Base-by-base conservation (phyloP, 1,140 invertebrate genomes). In the Platyscapa corneri region DNA sequence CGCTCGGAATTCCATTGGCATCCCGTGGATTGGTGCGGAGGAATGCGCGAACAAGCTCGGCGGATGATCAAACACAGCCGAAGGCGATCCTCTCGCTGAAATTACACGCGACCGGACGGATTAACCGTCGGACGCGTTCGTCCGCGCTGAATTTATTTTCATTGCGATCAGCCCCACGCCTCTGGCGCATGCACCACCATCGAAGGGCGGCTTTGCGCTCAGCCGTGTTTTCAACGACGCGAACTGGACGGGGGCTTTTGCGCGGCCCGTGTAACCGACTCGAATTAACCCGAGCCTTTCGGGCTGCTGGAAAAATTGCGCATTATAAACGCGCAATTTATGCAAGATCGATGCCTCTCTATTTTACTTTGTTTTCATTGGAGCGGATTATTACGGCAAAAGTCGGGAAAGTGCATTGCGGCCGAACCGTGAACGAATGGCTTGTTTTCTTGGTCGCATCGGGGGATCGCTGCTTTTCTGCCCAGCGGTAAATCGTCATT, bases 131-230 rank as follows among this genome's bases (percentile, higher is more conserved):
- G 46, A 27, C 81, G 64, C n/a, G 3, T 67, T 14, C 0, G 30
- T 12, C 34, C 16, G 74, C 74, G 60, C n/a, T 64, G 80, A 56
- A 86, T 86, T 86, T 86, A 86, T 86, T 86, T 86, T 86, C 82
- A 82, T 86, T 82, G 80, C 79, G 70, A 85, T 85, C 39, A 74
- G 84, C n/a, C 34, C 27, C n/a, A 46, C 65, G 5, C 12, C 39
- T 1, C n/a, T 39, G 14, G 34, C 32, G 60, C 6, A 49, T 27
- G 30, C 49, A 16, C 53, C 20, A 10, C 60, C 49, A 1, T 2
- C 76, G 14, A 39, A 56, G 23, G 39, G 53, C 30, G 49, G 37
- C 39, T 42, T 32, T 20, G 12, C 42, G 42, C 42, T 46, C 42
- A 46, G 5, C 42, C 42, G 42, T n/a, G n/a, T 46, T 46, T 46